Evolutionary conservation across 2,113 vertebrate genomes (phyloP), one percentile per base, ranked within the genome.

Genomic region (Acrocephalus arundinaceus): DNA sequence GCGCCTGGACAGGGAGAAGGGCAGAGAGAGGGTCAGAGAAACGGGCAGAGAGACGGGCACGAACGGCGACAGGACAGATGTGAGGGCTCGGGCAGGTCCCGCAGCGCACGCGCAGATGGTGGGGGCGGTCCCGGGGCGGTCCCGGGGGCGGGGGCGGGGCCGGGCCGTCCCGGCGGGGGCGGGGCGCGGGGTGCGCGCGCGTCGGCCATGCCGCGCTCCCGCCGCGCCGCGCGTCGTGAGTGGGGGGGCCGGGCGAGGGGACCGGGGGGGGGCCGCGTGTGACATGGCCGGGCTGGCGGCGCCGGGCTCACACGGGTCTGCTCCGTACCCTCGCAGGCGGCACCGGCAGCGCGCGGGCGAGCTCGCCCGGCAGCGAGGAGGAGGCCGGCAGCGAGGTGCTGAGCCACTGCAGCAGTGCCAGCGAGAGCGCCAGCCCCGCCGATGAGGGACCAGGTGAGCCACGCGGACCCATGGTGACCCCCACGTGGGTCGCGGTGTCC

Each of bases 391-490:
- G 99, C 33, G 99, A 99, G 55, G 96, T 98, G 55, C 97, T 98
- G 87, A 99, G 99, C 95, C 98, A 98, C 97, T 98, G 96, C 96
- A 99, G 99, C 97, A 99, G 98, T 33, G 97, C 98, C 96, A 99
- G 99, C 22, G 99, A 99, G 79, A 98, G 95, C 15, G 88, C 98
- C 49, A 98, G 98, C 28, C 97, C 98, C 16, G 76, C 98, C 22
- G 99, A 99, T 11, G 99, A 99, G 57, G 97, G 94, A 27, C 81
- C 98, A 79, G 98, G 99, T 99, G 70, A 95, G 98, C 70, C n/a
- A 27, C 17, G 25, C 51, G 14, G 39, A 13, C 35, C 43, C 33
- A 6, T 3, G 15, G 71, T 37, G 75, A 43, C n/a, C 21, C 39
- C 31, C 18, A 13, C 19, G 17, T 5, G 59, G 13, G 51, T 45